phyloP scores from a whole-genome alignment of 2,888 invertebrate genomes.

The Dryobotodes eremita region DNA sequence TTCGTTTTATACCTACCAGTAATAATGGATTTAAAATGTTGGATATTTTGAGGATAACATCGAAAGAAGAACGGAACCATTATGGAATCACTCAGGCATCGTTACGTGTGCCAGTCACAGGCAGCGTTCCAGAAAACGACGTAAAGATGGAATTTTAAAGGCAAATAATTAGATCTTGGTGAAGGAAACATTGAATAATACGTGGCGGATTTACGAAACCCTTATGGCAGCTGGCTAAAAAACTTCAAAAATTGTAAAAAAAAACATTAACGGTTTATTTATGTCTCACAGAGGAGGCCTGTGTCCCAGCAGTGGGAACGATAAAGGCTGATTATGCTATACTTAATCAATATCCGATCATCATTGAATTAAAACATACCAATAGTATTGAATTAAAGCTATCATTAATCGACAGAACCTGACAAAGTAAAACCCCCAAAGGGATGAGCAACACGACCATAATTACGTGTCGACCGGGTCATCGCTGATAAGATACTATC shows the following conservation, averaged over 20 bases:
- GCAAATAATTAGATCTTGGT: constrained; percentile 9
- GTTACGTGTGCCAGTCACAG: constrained; percentile 14
- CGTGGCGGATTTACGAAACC: background rate
- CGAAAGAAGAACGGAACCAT: background rate
- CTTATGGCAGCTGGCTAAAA: background rate
- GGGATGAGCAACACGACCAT: constrained; percentile 34
- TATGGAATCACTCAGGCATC: constrained; percentile 10
- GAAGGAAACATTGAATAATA: background rate
- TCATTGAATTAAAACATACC: constrained; percentile 4
- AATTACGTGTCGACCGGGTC: constrained; percentile 51
- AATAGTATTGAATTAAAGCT: constrained; percentile 7
- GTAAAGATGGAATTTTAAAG: background rate
- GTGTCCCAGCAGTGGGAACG: no score
- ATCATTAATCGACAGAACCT: background rate
- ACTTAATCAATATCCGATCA: background rate
- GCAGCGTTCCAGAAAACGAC: background rate
- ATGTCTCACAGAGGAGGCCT: no score
- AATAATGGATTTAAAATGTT: constrained; percentile 1
- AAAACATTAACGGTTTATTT: background rate
- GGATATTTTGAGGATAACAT: background rate
- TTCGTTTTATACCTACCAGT: background rate
- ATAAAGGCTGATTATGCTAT: no score
- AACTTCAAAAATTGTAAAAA: background rate
- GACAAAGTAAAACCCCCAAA: constrained; percentile 11
- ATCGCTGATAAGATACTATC: constrained; percentile 54